phyloP scores from a whole-genome alignment of 2,113 vertebrate genomes.

The Corythornis cristatus region DNA sequence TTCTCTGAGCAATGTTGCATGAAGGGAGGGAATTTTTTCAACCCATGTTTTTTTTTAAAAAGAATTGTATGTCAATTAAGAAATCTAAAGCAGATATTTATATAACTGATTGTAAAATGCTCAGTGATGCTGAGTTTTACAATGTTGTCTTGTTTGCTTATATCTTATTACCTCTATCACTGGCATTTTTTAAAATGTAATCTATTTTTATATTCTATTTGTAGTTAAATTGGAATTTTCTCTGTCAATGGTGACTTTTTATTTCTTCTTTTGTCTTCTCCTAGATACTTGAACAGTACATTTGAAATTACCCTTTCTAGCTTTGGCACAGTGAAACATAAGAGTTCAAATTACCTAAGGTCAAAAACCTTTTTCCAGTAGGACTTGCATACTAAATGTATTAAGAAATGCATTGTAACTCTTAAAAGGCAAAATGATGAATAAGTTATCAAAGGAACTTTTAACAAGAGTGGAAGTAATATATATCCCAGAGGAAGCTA shows the following conservation, averaged over 20 bases:
- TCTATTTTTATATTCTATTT: not conserved
- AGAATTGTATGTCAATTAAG: not conserved
- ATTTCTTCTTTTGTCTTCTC: not conserved
- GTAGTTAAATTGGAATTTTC: not conserved
- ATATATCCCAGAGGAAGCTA: conserved; percentile 66
- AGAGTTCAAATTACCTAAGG: conserved; percentile 55
- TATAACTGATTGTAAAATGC: not conserved
- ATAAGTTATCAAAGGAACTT: conserved; percentile 74
- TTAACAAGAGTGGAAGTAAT: conserved; percentile 65
- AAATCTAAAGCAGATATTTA: not conserved
- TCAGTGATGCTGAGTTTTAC: not conserved
- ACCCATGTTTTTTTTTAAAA: not conserved
- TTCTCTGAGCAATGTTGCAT: not conserved
- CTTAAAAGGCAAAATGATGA: conserved; percentile 66
- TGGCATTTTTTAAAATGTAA: not conserved
- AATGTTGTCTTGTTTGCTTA: not conserved
- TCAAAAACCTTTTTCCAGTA: conserved; percentile 64
- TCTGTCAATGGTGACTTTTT: not conserved
- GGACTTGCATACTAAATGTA: conserved; percentile 40
- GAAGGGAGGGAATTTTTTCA: not conserved
- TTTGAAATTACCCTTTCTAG: conserved; percentile 20
- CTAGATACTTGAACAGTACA: not conserved
- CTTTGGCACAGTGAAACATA: conserved; percentile 18
- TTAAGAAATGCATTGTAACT: conserved; percentile 29
- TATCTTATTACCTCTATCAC: not conserved